A percentile compares a stretch with the other conserved stretches of the same genome.
These are phyloP conservation scores for Archilochus colubris DNA, from an alignment of 2,113 vertebrate species.

Conservation along the genomic window DNA sequence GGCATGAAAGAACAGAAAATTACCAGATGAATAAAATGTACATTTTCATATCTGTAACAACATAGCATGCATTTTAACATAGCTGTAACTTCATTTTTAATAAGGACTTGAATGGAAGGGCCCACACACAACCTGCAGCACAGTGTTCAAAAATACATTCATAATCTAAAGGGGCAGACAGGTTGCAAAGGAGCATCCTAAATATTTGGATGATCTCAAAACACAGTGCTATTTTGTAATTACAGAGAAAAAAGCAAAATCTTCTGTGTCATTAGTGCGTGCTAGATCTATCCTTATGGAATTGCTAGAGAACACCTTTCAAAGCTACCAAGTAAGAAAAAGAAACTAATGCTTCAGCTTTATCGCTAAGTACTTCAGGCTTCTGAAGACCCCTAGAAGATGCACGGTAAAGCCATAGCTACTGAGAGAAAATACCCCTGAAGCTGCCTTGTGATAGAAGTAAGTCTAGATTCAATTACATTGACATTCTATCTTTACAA, in stretches of 20 bases:
- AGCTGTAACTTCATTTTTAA: not conserved
- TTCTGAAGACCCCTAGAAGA: not conserved
- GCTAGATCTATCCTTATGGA: not conserved
- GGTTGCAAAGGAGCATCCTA: not conserved
- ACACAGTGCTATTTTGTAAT: not conserved
- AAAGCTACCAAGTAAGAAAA: not conserved
- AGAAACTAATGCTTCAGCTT: not conserved
- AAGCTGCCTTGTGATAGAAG: not conserved
- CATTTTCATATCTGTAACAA: not conserved
- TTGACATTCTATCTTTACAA: too few relatives aligned
- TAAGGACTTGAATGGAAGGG: not conserved
- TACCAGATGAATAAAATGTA: not conserved
- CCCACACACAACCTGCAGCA: not conserved
- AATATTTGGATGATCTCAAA: not conserved
- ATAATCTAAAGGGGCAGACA: not conserved
- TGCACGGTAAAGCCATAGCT: not conserved
- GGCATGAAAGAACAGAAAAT: slow-evolving; percentile 36
- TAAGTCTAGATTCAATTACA: not conserved
- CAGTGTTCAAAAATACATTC: not conserved
- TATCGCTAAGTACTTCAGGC: not conserved
- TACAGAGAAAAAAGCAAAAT: not conserved
- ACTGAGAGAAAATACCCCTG: not conserved
- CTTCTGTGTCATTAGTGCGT: not conserved
- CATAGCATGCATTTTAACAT: too few relatives aligned
- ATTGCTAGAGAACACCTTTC: not conserved